phyloP scores from a whole-genome alignment of 2,113 vertebrate genomes.

The Esox niger region DNA sequence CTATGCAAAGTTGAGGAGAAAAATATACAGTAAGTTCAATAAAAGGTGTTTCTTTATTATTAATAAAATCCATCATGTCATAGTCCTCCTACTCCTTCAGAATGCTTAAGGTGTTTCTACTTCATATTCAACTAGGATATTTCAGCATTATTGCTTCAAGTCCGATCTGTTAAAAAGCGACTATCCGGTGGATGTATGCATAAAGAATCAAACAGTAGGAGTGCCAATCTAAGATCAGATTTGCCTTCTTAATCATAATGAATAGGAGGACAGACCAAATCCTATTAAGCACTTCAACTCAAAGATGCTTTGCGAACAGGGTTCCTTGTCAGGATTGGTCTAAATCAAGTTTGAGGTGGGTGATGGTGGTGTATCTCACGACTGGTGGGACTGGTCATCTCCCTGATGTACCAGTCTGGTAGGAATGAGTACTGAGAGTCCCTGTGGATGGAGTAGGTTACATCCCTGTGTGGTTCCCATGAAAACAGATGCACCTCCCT shows the following conservation, averaged over 20 bases:
- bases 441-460: constrained; percentile 77
- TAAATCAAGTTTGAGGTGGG: neutral
- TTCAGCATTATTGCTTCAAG: too few relatives aligned
- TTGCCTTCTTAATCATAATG: neutral
- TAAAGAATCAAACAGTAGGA: neutral
- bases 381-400: constrained; percentile 46
- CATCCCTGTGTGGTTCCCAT: constrained; percentile 78
- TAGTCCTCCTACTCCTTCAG: neutral
- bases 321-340: neutral
- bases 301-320: neutral
- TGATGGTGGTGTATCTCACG: constrained; percentile 19
- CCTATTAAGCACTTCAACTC: neutral
- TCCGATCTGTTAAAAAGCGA: neutral
- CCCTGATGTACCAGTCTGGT: constrained; percentile 79
- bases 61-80: neutral
- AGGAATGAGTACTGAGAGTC: constrained; percentile 76
- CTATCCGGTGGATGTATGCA: neutral
- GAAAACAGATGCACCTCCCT: constrained; percentile 83
- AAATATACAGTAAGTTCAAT: neutral
- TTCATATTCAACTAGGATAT: neutral
- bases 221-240: neutral
- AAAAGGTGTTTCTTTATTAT: neutral
- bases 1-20: neutral
- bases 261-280: neutral
- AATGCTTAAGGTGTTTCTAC: neutral